phyloP scores from a whole-genome alignment of 2,113 vertebrate species.

The Myiopsitta monachus region DNA sequence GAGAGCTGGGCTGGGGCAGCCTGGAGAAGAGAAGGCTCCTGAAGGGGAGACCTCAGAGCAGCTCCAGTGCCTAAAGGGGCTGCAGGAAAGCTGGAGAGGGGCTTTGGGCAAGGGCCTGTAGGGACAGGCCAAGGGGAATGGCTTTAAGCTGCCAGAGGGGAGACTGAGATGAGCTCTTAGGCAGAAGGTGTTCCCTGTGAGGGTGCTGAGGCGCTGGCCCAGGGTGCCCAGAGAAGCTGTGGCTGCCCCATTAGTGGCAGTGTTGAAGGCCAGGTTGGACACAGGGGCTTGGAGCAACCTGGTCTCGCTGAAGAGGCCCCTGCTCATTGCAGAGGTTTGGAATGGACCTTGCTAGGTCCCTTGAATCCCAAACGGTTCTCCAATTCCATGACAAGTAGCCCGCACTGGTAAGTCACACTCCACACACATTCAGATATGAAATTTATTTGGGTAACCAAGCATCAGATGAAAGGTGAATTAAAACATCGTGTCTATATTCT shows the following conservation, averaged over 20 bases:
- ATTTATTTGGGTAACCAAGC: not conserved
- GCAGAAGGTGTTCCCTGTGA: no score
- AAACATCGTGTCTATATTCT: rapidly evolving
- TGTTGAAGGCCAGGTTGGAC: not conserved
- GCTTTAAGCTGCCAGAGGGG: no score
- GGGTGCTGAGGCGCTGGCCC: no score
- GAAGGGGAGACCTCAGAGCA: no score
- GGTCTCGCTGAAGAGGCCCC: rapidly evolving
- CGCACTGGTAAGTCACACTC: rapidly evolving
- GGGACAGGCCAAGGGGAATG: no score
- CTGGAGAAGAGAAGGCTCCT: no score
- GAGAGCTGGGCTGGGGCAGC: no score
- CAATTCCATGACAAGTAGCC: not conserved
- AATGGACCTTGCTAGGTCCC: not conserved
- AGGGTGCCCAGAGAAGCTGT: not conserved
- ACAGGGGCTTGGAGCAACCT: not conserved
- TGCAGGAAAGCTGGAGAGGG: no score
- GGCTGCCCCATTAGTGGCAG: not conserved
- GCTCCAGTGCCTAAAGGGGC: no score
- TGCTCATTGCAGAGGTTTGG: not conserved
- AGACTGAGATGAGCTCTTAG: no score
- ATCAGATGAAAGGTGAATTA: not conserved
- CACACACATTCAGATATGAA: not conserved
- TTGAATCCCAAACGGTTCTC: rapidly evolving
- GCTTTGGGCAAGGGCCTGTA: no score